Evolutionary conservation across 2,888 invertebrate species (phyloP).

Genomic region (Tiliacea citrago): DNA sequence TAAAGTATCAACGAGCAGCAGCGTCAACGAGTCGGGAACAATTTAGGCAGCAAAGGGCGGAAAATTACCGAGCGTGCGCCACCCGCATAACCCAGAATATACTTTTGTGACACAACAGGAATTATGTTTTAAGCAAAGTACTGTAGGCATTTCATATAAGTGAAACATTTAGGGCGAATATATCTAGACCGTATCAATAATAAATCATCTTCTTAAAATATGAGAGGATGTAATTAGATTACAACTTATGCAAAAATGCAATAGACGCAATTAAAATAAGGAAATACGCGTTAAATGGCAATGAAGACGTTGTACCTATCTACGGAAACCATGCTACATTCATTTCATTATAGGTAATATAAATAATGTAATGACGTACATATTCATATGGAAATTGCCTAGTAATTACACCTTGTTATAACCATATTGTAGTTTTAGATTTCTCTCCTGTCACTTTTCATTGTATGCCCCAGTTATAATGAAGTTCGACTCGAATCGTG

Average conservation of each 20-base stretch:
- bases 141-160: too few species aligned
- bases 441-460: constrained; percentile 26
- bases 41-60: too few species aligned
- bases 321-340: background rate
- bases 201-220: background rate
- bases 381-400: constrained; percentile 14
- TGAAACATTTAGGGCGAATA: too few species aligned
- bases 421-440: constrained; percentile 18
- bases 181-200: background rate
- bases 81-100: too few species aligned
- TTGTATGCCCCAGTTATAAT: constrained; percentile 31
- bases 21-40: too few species aligned
- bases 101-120: too few species aligned
- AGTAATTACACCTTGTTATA: background rate
- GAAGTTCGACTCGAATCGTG: constrained; percentile 8
- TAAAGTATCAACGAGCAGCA: too few species aligned
- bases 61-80: too few species aligned
- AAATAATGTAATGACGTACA: background rate
- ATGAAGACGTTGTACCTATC: background rate
- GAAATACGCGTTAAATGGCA: background rate
- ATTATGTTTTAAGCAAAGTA: too few species aligned
- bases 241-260: background rate
- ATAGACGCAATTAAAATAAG: constrained; percentile 2
- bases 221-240: background rate
- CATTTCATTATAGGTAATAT: background rate